Evolutionary conservation across 1,140 invertebrate species (phyloP), one percentile per base, ranked within the genome.

Genomic region (Prorops nasuta): DNA sequence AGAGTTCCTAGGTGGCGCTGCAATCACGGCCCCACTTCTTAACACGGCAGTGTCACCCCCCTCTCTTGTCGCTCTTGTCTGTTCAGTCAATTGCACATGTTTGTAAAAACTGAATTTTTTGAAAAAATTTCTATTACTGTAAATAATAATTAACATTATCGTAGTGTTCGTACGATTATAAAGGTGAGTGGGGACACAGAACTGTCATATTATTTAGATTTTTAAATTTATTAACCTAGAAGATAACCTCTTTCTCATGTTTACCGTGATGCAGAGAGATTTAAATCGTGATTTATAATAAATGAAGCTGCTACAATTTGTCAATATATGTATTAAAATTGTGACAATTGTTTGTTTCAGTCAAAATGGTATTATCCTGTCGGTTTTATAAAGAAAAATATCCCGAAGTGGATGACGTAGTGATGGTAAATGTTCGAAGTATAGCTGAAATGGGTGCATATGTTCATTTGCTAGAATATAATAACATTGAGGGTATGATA

Each of bases 391-490:
- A 92, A 64, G 91, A 98, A 76, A 94, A 92, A 68, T 99, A 97
- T 80, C 98, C 98, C 0, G 96, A 99, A 74, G 86, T 98, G 22
- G 97, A 99, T 65, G 98, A 99, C 86, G 96, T 99, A 21, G 97
- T 99, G 9, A 98, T 99, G 95, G 97, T 98, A 3, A 99, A 97
- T 74, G 97, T 99, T 1, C 83, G 93, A 12, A 93, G 92, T 56
- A 99, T 99, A 63, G 96, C 96, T 24, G 96, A 99, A 80, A 99
- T 99, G 96, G 98, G 98, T 50, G 97, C 97, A 3, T 99, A 99
- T 76, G 98, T 98, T 3, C 91, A 97, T 74, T 79, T 99, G 39
- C 78, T 98, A 42, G 97, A 99, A 79, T 99, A 99, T 71, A 98
- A 99, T 74, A 96, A 98, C 66, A 98, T 98, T 54, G 97, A 98